Percentiles rank a stretch among this genome's conserved stretches.
phyloP scores from a whole-genome alignment of 1,140 invertebrate genomes.

The Trypoxylus dichotomus region DNA sequence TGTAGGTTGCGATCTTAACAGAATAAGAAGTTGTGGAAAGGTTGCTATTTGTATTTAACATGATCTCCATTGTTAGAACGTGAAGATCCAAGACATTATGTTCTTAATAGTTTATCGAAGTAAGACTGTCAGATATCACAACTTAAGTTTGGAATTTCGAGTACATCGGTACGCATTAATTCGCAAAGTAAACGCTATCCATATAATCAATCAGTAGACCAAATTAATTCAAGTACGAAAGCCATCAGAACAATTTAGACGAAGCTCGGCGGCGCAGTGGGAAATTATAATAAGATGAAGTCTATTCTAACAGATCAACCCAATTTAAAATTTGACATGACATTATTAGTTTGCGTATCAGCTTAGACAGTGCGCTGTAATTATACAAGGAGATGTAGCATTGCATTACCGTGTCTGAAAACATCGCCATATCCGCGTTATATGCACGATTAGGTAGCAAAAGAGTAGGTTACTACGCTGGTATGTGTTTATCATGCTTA shows the following conservation, averaged over 20 bases:
- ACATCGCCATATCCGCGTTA: not conserved
- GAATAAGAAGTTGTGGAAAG: too few relatives aligned
- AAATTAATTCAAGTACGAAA: not conserved
- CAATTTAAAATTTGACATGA: not conserved
- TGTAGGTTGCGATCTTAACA: too few relatives aligned
- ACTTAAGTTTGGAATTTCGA: not conserved
- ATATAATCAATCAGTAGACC: not conserved
- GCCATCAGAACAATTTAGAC: not conserved
- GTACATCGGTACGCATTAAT: not conserved
- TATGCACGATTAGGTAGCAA: slow-evolving; percentile 1
- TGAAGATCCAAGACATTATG: too few relatives aligned
- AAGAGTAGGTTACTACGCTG: not conserved
- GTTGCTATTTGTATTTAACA: too few relatives aligned
- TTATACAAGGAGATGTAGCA: not conserved
- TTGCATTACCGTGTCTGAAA: not conserved
- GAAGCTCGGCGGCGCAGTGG: not conserved
- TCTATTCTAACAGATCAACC: not conserved
- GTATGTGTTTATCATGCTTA: not conserved
- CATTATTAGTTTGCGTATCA: not conserved
- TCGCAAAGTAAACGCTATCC: not conserved
- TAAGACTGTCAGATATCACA: not conserved
- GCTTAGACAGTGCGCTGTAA: not conserved
- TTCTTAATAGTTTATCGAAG: not conserved
- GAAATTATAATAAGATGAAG: not conserved
- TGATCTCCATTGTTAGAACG: too few relatives aligned